phyloP scores from a whole-genome alignment of 1,140 invertebrate species.

The Centruroides vittatus region DNA sequence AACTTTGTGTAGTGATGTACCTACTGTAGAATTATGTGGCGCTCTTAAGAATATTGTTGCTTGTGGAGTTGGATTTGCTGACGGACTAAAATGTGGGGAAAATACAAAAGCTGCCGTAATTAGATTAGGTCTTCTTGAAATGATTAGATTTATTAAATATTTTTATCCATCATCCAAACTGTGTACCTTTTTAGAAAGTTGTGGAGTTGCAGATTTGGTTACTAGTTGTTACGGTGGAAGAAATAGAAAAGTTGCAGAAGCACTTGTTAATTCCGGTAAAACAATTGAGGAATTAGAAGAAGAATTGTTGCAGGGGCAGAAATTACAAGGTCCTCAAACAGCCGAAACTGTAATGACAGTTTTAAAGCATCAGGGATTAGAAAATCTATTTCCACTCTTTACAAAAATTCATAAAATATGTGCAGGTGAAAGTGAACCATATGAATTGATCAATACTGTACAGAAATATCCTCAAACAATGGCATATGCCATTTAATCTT shows the following conservation, averaged over 20 bases:
- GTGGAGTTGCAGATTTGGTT: conserved; percentile 94
- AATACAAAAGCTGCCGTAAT: conserved; percentile 99
- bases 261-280: conserved; percentile 59
- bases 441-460: conserved; percentile 76
- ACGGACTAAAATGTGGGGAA: conserved; percentile 83
- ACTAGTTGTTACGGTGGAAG: conserved; percentile 96
- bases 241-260: conserved; percentile 86
- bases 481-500: too few species aligned
- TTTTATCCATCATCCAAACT: conserved; percentile 64
- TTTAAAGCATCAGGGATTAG: conserved; percentile 27
- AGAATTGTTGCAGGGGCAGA: conserved; percentile 95
- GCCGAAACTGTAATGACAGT: conserved; percentile 63
- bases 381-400: conserved; percentile 78
- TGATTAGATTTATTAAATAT: conserved; percentile 80
- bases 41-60: conserved; percentile 99
- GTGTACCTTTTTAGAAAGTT: conserved; percentile 93
- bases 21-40: conserved; percentile 95
- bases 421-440: conserved; percentile 55
- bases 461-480: conserved; percentile 56
- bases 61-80: conserved; percentile 90
- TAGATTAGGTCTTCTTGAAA: conserved; percentile 89
- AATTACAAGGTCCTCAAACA: conserved; percentile 93
- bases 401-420: conserved; percentile 89
- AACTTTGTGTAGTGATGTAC: conserved; percentile 85
- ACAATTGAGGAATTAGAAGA: conserved; percentile 75